These are phyloP conservation scores for Nymphalis io DNA, from an alignment of 1,140 invertebrate genomes.

Conservation along the genomic window DNA sequence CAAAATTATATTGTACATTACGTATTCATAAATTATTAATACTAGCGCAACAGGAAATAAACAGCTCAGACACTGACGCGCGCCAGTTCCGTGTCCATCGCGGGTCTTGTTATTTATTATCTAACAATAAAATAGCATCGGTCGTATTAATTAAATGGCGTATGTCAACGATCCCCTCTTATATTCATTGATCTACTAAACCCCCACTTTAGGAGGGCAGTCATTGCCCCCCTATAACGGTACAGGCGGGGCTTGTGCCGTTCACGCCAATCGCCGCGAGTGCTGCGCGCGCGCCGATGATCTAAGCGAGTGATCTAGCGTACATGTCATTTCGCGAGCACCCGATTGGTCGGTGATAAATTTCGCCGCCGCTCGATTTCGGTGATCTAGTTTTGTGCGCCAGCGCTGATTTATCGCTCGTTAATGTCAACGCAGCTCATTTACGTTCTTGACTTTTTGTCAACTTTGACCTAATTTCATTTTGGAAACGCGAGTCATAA, in stretches of 20 bases:
- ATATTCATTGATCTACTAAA: constrained; percentile 60
- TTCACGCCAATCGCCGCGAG: constrained; percentile 67
- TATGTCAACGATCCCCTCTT: constrained; percentile 67
- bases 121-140: constrained; percentile 30
- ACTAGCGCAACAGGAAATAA: constrained; percentile 12
- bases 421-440: constrained; percentile 41
- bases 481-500: constrained; percentile 26
- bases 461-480: constrained; percentile 58
- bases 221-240: constrained; percentile 74
- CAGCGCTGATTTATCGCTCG: constrained; percentile 40
- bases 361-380: constrained; percentile 49
- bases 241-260: constrained; percentile 69
- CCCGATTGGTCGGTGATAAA: constrained; percentile 69
- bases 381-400: constrained; percentile 61
- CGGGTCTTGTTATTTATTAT: constrained; percentile 30
- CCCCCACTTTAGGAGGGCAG: constrained; percentile 69
- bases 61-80: constrained; percentile 4
- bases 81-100: constrained; percentile 26
- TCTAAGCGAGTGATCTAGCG: constrained; percentile 76
- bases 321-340: constrained; percentile 71
- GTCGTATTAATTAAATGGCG: constrained; percentile 70
- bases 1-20: neutral
- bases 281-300: constrained; percentile 57
- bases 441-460: constrained; percentile 41
- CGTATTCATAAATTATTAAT: constrained; percentile 19